Evolutionary conservation across 37 sponge, comb jelly and placozoan genomes (phyloP).

Genomic region (Chondrosia reniformis): DNA sequence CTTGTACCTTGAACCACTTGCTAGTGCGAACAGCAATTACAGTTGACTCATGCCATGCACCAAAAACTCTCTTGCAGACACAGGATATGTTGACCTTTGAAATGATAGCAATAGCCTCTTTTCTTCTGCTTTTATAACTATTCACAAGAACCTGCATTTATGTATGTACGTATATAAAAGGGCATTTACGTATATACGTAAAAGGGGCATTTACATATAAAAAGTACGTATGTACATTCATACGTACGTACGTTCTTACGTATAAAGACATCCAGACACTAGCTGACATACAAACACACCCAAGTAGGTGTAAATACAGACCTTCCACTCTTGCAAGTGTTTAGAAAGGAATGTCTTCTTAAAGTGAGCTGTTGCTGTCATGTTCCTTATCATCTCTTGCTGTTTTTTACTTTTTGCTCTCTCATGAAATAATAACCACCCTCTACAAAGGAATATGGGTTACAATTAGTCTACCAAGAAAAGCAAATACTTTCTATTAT

Average conservation of each 20-base stretch:
- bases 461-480: too few relatives aligned
- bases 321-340: conserved; percentile 13
- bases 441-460: too few relatives aligned
- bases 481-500: too few relatives aligned
- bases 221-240: neutral
- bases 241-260: neutral
- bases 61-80: neutral
- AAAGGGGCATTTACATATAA: neutral
- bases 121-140: neutral
- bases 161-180: too few relatives aligned
- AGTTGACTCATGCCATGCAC: conserved; percentile 33
- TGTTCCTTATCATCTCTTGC: neutral
- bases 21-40: conserved; percentile 32
- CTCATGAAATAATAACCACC: conserved; percentile 54
- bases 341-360: conserved; percentile 28
- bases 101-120: neutral
- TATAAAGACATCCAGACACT: neutral
- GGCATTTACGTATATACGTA: neutral
- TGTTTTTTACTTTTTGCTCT: conserved; percentile 17
- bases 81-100: neutral
- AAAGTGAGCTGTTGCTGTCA: conserved; percentile 29
- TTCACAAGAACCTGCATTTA: neutral
- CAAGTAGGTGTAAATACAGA: neutral
- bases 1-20: conserved; percentile 47
- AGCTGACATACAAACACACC: too few relatives aligned